phyloP scores from a whole-genome alignment of 1,140 invertebrate genomes.

The Ceratina calcarata region DNA sequence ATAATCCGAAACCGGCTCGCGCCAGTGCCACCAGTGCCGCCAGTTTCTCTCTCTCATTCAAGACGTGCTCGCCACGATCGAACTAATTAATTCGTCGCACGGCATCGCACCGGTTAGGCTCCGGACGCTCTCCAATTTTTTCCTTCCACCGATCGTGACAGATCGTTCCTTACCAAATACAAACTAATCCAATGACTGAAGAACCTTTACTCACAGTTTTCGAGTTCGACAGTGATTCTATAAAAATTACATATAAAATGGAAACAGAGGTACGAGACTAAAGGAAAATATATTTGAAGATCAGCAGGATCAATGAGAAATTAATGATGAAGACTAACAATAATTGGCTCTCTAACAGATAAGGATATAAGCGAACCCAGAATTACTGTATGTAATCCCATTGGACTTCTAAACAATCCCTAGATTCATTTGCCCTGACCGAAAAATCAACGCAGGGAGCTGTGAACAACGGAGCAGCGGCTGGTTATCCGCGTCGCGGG shows the following conservation, averaged over 20 bases:
- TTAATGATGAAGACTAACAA: too few relatives aligned
- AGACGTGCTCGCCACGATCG: slow-evolving; percentile 58
- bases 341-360: too few relatives aligned
- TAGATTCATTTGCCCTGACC: too few relatives aligned
- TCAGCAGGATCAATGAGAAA: too few relatives aligned
- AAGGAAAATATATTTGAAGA: too few relatives aligned
- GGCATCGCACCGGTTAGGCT: slow-evolving; percentile 21
- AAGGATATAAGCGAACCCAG: too few relatives aligned
- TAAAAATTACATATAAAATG: too few relatives aligned
- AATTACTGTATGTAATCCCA: too few relatives aligned
- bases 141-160: slow-evolving; percentile 50
- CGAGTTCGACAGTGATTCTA: not conserved
- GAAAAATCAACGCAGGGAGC: not conserved
- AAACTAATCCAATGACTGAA: slow-evolving; percentile 56
- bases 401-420: too few relatives aligned
- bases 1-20: slow-evolving; percentile 50
- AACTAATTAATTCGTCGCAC: slow-evolving; percentile 67
- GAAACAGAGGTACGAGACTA: too few relatives aligned
- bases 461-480: not conserved
- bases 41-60: slow-evolving; percentile 58
- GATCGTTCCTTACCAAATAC: slow-evolving; percentile 54
- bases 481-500: slow-evolving; percentile 36
- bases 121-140: slow-evolving; percentile 47
- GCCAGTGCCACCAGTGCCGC: slow-evolving; percentile 2
- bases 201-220: slow-evolving; percentile 37